Evolutionary conservation across 2,113 vertebrate genomes (phyloP), one percentile per base, ranked within the genome.

Genomic region (Synchiropus splendidus): DNA sequence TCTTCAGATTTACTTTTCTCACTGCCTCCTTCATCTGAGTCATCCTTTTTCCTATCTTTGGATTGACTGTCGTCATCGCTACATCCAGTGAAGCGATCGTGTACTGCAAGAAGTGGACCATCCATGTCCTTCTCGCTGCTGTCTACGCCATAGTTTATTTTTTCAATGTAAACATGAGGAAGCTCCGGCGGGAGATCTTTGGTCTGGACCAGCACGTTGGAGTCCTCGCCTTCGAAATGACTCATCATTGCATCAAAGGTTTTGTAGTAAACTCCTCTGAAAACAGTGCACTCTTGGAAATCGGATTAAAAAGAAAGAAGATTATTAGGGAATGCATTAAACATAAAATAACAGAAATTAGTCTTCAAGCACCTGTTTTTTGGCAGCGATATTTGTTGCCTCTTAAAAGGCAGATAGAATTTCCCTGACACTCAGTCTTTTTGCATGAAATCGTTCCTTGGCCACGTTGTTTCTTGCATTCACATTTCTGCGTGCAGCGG

Each of bases 201-300:
- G 42, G 82, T 88, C 68, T 66, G 77, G 45, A 81, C 42, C 48
- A 90, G 53, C 45, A 89, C 58, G 9, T 91, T 88, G 0, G 83
- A 86, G 44, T 75, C 51, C 40, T 55, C 68, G 11, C 87, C 87
- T 40, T 85, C 58, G 41, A 90, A 90, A 16, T 83, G 40, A 50
- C 90, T 79, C 62, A 77, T 68, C 58, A 86, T 41, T 17, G 77
- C 45, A 0, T 92, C 89, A 2, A 89, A 90, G 2, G 87, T 89
- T 61, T 27, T 13, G 51, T 88, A 90, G 51, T 87, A 77, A 1
- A 86, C 77, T 18, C 85, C 78, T 0, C 73, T 71, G 0, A 74
- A 63, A 47, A 90, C 32, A 1, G 12, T 58, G 43, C 90, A 92
- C 45, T 70, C 77, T 15, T 62, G 59, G 41, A 89, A 90, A 10